phyloP scores from a whole-genome alignment of 2,113 vertebrate species.

The Semnopithecus entellus region DNA sequence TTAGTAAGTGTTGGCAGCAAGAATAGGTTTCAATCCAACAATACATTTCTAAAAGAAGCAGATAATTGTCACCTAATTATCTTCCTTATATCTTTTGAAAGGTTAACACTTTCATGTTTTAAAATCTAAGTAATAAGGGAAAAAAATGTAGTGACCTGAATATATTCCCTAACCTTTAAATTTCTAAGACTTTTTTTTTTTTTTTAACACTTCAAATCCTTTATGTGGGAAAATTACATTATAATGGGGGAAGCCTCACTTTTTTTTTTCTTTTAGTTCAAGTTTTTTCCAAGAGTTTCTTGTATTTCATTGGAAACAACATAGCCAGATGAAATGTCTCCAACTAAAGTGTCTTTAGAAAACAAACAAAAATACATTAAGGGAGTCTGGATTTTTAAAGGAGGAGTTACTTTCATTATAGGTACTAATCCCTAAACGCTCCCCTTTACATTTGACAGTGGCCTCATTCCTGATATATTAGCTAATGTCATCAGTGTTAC shows the following conservation, averaged over 20 bases:
- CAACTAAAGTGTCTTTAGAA: not conserved
- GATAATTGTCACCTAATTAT: conserved; percentile 90
- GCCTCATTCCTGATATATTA: not conserved
- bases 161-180: conserved; percentile 79
- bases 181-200: conserved; percentile 27
- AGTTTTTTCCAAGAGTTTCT: not conserved
- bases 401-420: not conserved
- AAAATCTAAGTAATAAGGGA: conserved; percentile 81
- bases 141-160: conserved; percentile 79
- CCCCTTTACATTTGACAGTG: not conserved
- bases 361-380: not conserved
- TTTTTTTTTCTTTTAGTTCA: not conserved
- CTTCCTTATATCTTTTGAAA: conserved; percentile 88
- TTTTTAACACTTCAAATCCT: conserved; percentile 73
- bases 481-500: not conserved
- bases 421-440: not conserved
- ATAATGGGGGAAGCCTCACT: not conserved
- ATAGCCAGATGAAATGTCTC: not conserved
- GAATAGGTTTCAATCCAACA: conserved; percentile 79
- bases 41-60: conserved; percentile 87
- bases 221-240: conserved; percentile 47
- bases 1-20: conserved; percentile 79
- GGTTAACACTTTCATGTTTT: conserved; percentile 89
- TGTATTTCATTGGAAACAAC: not conserved
- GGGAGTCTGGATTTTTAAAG: not conserved